These are phyloP conservation scores for Eumeta japonica DNA, from an alignment of 1,140 invertebrate species.

Conservation along the genomic window DNA sequence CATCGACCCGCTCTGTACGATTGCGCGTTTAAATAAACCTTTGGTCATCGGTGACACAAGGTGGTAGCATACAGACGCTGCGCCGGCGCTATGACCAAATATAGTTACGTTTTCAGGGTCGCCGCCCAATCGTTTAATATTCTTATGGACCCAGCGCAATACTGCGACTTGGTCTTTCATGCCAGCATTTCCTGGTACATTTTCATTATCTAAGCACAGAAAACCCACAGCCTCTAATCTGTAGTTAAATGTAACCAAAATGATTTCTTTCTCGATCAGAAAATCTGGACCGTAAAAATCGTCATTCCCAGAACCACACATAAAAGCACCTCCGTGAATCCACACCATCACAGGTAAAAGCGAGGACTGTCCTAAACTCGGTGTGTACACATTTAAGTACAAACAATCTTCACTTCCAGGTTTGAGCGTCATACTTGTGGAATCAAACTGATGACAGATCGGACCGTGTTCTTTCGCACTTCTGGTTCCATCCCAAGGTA, in stretches of 20 bases:
- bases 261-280: constrained; percentile 61
- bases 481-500: constrained; percentile 29
- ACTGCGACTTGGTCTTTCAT: constrained; percentile 41
- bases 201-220: constrained; percentile 51
- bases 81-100: constrained; percentile 72
- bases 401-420: constrained; percentile 45
- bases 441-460: constrained; percentile 19
- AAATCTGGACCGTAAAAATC: constrained; percentile 62
- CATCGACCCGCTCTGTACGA: constrained; percentile 21
- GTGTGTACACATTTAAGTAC: constrained; percentile 46
- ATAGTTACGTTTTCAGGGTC: constrained; percentile 71
- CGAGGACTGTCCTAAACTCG: constrained; percentile 18
- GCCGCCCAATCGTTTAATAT: constrained; percentile 66
- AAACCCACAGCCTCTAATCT: constrained; percentile 63
- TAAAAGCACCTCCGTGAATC: constrained; percentile 54
- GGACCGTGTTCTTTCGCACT: constrained; percentile 22
- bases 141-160: constrained; percentile 30
- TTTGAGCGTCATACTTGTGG: background rate
- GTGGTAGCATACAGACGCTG: constrained; percentile 56
- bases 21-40: constrained; percentile 45
- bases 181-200: constrained; percentile 40
- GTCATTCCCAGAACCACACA: constrained; percentile 25
- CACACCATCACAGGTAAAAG: constrained; percentile 49
- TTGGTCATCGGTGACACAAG: constrained; percentile 59
- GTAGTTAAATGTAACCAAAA: constrained; percentile 72